Conservation (phyloP, 2,113 vertebrate species). For the Telmatochromis brachygnathus region DNA sequence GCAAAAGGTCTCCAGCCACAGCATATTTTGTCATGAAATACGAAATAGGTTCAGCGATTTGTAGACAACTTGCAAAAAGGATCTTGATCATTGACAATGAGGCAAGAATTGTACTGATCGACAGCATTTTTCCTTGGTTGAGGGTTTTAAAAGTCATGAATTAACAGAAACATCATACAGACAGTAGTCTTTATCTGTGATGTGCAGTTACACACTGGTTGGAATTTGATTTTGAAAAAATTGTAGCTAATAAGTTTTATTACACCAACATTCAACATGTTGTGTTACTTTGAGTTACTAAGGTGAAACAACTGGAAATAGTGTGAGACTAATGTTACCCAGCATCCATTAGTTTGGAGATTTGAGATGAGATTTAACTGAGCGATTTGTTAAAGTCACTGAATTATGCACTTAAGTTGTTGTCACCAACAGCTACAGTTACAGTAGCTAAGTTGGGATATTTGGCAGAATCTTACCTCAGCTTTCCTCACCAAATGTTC, state of each 20-base stretch:
- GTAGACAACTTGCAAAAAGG: not conserved
- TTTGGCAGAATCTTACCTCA: not conserved
- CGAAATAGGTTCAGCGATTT: accelerated
- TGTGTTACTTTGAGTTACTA: not conserved
- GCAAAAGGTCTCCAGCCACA: accelerated
- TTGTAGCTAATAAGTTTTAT: not conserved
- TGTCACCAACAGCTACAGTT: not conserved
- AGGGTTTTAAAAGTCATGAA: not conserved
- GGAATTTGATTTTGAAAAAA: accelerated
- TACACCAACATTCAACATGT: not conserved
- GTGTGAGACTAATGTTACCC: not conserved
- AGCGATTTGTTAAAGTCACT: not conserved
- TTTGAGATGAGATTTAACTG: not conserved
- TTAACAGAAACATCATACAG: accelerated
- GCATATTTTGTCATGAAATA: not conserved
- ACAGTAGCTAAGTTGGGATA: not conserved
- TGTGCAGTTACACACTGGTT: not conserved
- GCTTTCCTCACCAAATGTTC: not conserved
- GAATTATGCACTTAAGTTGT: not conserved
- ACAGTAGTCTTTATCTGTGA: not conserved
- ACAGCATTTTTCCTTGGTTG: not conserved
- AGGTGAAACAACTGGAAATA: not conserved
- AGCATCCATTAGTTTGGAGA: not conserved
- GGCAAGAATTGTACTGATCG: not conserved
- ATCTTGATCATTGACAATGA: not conserved